Base-by-base conservation (phyloP, 2,888 invertebrate species). In the Pyrocoelia pectoralis region DNA sequence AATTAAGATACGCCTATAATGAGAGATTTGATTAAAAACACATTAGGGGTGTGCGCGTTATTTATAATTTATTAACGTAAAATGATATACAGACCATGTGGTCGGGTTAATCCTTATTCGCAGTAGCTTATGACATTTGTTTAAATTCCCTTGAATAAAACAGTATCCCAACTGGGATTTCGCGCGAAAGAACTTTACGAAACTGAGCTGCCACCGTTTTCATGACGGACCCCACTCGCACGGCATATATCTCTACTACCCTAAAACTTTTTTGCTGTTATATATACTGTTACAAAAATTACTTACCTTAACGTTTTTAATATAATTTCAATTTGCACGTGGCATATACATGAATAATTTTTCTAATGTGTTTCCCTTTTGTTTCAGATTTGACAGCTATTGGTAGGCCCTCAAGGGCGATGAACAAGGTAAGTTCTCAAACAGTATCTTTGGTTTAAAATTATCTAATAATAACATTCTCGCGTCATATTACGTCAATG, bases 21-120 rank as follows among this genome's bases (percentile, higher is more conserved):
- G 79, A 79, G 78, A 79, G 77, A 80, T 80, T 80, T 80, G 80
- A 80, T 81, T 81, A 81, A 81, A 81, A 81, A 79, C 79, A 76
- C 79, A 81, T 81, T 81, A 80, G 74, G 77, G 78, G 71, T 71
- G 69, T 71, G 69, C 72, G 71, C 69, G 71, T 72, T 66, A 72
- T 72, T 71, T 70, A 70, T 73, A 73, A 74, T 70, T 74, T 72
- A 73, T 72, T 71, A 72, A 69, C 61, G 55, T 52, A 63, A 55
- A 62, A 69, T 67, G 67, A 69, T 71, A 70, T 63, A 61, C 69
- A 54, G 66, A 61, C 66, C 59, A 57, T 61, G 58, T 55, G 62
- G 62, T 60, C 49, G 68, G 65, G 66, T 69, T 71, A 71, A 70
- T 71, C 71, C 69, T 56, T 64, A 60, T 56, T 61, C 64, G 59